phyloP scores from a whole-genome alignment of 2,113 vertebrate species.

The Tapirus terrestris region DNA sequence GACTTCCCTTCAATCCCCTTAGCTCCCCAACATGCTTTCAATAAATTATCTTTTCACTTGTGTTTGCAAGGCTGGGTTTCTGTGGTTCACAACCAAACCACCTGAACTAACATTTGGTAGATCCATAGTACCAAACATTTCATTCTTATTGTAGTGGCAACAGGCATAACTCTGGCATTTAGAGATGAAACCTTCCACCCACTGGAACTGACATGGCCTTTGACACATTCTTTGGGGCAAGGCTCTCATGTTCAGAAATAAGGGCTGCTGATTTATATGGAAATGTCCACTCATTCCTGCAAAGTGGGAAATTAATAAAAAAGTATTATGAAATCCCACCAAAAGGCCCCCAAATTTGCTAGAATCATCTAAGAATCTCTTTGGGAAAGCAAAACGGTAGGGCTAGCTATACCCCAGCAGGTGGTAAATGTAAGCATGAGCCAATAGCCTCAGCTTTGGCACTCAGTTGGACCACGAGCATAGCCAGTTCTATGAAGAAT shows the following conservation, averaged over 20 bases:
- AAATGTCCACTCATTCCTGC: not conserved
- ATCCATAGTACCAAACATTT: not conserved
- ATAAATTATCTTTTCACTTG: not conserved
- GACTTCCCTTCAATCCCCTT: not conserved
- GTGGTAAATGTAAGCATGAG: not conserved
- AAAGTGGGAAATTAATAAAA: not conserved
- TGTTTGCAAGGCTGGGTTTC: not conserved
- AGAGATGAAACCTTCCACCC: not conserved
- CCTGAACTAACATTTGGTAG: not conserved
- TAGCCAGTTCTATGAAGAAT: not conserved
- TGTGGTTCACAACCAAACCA: not conserved
- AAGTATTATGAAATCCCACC: not conserved
- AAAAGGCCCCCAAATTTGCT: not conserved
- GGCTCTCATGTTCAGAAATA: not conserved
- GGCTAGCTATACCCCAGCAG: not conserved
- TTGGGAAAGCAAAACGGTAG: not conserved
- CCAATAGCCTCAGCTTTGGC: not conserved
- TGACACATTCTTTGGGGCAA: not conserved
- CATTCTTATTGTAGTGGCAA: not conserved
- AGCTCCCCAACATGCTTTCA: not conserved
- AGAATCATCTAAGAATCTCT: not conserved
- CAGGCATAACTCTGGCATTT: not conserved
- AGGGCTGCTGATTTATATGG: not conserved
- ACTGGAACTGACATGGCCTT: not conserved
- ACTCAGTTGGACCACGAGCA: not conserved